phyloP scores from a whole-genome alignment of 2,113 vertebrate genomes.

The Pomatostomus ruficeps region DNA sequence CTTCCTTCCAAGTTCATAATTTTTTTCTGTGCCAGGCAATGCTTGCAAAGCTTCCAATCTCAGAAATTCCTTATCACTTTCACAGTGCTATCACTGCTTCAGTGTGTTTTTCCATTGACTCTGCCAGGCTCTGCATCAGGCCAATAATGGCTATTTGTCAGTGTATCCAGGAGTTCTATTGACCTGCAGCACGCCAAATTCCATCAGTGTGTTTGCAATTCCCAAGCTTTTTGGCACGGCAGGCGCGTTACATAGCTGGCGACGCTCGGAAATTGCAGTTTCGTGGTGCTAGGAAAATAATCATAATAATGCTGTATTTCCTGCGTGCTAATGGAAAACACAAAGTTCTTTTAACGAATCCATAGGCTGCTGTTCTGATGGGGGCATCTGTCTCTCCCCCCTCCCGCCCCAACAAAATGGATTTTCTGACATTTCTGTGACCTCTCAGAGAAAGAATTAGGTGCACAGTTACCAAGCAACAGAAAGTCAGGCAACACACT shows the following conservation, averaged over 20 bases:
- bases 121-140: background rate
- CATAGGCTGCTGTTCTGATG: background rate
- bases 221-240: background rate
- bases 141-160: slow-evolving; percentile 5
- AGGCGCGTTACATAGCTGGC: background rate
- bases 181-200: slow-evolving; percentile 21
- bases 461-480: slow-evolving; percentile 76
- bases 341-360: slow-evolving; percentile 13
- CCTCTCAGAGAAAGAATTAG: slow-evolving; percentile 74
- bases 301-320: background rate
- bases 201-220: slow-evolving; percentile 7
- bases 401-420: background rate
- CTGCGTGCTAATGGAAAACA: background rate
- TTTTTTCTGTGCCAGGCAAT: background rate
- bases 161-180: background rate
- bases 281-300: background rate
- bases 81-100: background rate
- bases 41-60: background rate
- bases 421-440: slow-evolving; percentile 72
- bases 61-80: background rate
- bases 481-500: slow-evolving; percentile 57
- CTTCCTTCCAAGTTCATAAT: background rate
- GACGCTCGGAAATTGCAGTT: background rate
- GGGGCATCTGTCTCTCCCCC: background rate
- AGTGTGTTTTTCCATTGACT: background rate